Evolutionary conservation across 2,888 invertebrate species (phyloP).

Genomic region (Ophioninae sp.): DNA sequence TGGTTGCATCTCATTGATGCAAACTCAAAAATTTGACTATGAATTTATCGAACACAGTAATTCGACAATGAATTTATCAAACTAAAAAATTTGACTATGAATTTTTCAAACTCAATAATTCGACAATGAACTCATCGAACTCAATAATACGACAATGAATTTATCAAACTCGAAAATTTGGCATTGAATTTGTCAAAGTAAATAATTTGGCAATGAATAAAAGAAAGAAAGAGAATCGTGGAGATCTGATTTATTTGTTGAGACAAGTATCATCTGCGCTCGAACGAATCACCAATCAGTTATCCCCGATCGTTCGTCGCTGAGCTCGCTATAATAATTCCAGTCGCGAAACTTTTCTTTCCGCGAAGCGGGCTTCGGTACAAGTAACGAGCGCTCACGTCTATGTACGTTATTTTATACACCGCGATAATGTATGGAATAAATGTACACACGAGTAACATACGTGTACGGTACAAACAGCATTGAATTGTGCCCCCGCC

Average conservation of each 20-base stretch:
- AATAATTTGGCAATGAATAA: no score
- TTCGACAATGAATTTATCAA: no score
- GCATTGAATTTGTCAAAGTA: no score
- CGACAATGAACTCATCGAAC: no score
- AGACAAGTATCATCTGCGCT: constrained; percentile 9
- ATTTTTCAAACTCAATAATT: no score
- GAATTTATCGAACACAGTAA: no score
- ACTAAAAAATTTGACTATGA: no score
- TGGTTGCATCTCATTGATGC: no score
- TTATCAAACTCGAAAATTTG: no score
- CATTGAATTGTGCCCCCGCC: constrained; percentile 45
- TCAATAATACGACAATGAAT: no score
- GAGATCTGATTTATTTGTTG: constrained; percentile 1
- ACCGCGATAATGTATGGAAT: constrained; percentile 36
- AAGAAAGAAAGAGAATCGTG: background rate
- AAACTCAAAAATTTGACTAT: no score
- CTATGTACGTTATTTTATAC: constrained; percentile 20
- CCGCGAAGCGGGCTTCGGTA: constrained; percentile 56
- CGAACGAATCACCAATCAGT: constrained; percentile 13
- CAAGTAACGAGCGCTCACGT: constrained; percentile 35
- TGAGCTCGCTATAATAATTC: constrained; percentile 65
- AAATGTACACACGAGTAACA: constrained; percentile 10
- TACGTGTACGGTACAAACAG: constrained; percentile 18
- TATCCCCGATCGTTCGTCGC: constrained; percentile 52
- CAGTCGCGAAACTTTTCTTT: constrained; percentile 65